phyloP scores from a whole-genome alignment of 2,797 vertebrate genomes.

The Acanthurus leucopareius region DNA sequence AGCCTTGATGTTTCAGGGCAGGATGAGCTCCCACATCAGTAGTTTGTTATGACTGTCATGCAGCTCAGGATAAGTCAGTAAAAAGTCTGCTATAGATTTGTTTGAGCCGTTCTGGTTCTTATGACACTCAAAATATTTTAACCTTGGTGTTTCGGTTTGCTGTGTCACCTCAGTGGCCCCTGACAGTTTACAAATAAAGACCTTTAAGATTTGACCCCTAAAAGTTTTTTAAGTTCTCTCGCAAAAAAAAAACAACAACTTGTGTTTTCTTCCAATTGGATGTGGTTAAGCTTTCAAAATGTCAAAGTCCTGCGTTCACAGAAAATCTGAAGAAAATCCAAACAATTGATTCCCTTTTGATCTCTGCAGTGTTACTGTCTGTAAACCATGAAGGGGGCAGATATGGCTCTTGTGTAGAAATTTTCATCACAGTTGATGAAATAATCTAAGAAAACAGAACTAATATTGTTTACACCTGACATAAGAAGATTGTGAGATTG shows the following conservation, averaged over 20 bases:
- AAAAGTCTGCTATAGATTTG: background rate
- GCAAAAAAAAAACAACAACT: background rate
- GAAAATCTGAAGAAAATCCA: background rate
- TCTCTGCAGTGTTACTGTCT: constrained; percentile 4
- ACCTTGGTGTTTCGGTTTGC: background rate
- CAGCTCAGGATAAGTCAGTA: background rate
- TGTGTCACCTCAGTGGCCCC: background rate
- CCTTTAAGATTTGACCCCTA: background rate
- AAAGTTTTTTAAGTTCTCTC: background rate
- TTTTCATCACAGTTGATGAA: constrained; percentile 16
- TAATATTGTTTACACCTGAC: constrained; percentile 69
- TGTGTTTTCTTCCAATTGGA: background rate
- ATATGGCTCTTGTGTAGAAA: background rate
- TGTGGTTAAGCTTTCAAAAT: constrained; percentile 51
- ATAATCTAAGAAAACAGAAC: constrained; percentile 29
- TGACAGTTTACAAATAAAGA: background rate
- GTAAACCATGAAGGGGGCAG: constrained; percentile 14
- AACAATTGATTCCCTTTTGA: background rate
- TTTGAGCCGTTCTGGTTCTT: background rate
- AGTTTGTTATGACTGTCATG: background rate
- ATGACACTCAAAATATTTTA: background rate
- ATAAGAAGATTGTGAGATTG: constrained; percentile 54
- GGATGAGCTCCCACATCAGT: background rate
- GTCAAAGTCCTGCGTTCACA: constrained; percentile 32
- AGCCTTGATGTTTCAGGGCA: background rate